Conservation (phyloP, 2,797 vertebrate genomes). For the Typhlichthys subterraneus region DNA sequence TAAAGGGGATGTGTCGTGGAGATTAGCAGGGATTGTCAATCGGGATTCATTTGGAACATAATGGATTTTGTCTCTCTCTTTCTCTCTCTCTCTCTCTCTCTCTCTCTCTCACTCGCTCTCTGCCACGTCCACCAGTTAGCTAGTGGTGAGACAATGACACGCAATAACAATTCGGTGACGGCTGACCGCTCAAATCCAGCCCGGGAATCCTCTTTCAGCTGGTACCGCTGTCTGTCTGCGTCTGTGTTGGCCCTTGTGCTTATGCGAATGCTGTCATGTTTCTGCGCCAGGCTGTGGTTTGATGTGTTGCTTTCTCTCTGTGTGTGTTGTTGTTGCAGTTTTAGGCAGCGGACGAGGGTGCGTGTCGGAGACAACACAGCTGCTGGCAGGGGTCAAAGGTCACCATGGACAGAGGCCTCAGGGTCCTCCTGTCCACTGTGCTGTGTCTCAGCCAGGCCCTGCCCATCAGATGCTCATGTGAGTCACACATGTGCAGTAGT, state of each 20-base stretch:
- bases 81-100: neutral
- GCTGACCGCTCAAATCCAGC: conserved; percentile 8
- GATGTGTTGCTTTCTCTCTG: conserved; percentile 20
- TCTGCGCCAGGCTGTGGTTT: conserved; percentile 15
- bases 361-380: conserved; percentile 52
- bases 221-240: conserved; percentile 13
- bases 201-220: neutral
- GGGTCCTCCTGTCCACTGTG: conserved; percentile 77
- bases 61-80: neutral
- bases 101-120: neutral
- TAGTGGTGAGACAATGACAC: conserved; percentile 3
- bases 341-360: conserved; percentile 47
- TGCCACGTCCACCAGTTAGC: too few species aligned
- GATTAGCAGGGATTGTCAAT: conserved; percentile 55
- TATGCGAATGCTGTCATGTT: conserved; percentile 5
- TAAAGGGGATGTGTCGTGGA: conserved; percentile 67
- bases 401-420: conserved; percentile 79
- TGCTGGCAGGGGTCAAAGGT: conserved; percentile 63
- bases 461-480: conserved; percentile 76
- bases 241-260: neutral
- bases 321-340: conserved; percentile 59
- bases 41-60: conserved; percentile 46
- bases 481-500: conserved; percentile 39
- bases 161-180: neutral
- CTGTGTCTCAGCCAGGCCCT: conserved; percentile 78